A percentile compares a stretch with the other conserved stretches of the same genome.
These are phyloP conservation scores for Rhinolophus ferrumequinum DNA, from an alignment of 2,113 vertebrate species.

Conservation along the genomic window DNA sequence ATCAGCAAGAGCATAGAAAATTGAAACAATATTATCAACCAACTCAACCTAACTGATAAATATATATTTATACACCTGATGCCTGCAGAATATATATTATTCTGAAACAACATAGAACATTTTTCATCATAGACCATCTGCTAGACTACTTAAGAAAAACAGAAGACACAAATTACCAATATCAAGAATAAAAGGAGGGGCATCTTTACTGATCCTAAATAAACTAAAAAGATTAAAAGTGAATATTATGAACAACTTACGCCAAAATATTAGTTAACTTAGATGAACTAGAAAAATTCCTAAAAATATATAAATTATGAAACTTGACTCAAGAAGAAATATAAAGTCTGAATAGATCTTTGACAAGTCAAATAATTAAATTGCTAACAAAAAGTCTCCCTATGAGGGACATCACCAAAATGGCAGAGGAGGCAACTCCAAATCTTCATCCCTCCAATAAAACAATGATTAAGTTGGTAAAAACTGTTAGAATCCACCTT, in stretches of 20 bases:
- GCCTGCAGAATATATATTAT: neutral
- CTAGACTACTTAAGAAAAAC: neutral
- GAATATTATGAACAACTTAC: neutral
- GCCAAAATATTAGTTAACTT: neutral
- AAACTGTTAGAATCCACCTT: neutral
- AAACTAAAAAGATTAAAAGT: neutral
- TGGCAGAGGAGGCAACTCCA: neutral
- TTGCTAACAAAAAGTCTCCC: neutral
- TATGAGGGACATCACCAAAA: neutral
- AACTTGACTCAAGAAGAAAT: neutral
- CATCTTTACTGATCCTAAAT: neutral
- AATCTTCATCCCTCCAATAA: neutral
- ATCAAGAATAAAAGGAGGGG: neutral
- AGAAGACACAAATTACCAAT: neutral
- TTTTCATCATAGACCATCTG: neutral
- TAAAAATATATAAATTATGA: neutral
- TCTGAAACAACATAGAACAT: neutral
- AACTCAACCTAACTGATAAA: neutral
- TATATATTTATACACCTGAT: neutral
- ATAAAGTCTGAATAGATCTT: neutral
- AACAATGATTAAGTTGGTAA: neutral
- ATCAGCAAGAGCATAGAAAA: neutral
- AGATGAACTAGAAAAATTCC: neutral
- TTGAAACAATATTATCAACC: neutral
- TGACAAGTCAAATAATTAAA: neutral